Conservation (phyloP, 1,140 invertebrate genomes). For the Drosophila aff. region DNA sequence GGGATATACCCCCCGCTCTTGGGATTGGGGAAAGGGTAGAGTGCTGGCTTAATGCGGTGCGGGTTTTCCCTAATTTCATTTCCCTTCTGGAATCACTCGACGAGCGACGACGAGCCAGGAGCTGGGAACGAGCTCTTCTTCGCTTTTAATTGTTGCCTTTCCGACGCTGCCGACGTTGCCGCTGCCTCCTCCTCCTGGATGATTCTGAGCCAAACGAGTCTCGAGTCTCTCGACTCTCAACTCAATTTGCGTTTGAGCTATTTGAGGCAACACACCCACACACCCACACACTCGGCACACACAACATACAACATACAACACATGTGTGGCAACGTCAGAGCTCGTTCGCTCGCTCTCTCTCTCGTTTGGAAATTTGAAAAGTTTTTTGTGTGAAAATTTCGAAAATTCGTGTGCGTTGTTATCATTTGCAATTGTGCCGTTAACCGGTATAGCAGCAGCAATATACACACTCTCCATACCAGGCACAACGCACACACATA, state of each 20-base stretch:
- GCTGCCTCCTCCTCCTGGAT: slow-evolving; percentile 1
- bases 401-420: slow-evolving; percentile 76
- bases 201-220: slow-evolving; percentile 57
- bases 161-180: slow-evolving; percentile 2
- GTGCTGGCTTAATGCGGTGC: slow-evolving; percentile 11
- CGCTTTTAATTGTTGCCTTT: slow-evolving; percentile 75
- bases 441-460: slow-evolving; percentile 69
- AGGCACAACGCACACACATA: background rate
- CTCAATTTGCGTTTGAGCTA: slow-evolving; percentile 77
- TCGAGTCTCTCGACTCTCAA: slow-evolving; percentile 22
- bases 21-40: background rate
- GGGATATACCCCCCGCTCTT: background rate
- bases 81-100: slow-evolving; percentile 15
- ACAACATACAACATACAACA: background rate
- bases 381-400: slow-evolving; percentile 84
- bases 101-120: background rate
- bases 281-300: background rate
- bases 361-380: slow-evolving; percentile 71
- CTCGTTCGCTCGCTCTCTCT: slow-evolving; percentile 29
- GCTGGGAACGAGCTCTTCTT: slow-evolving; percentile 16
- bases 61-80: slow-evolving; percentile 25
- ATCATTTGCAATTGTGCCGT: slow-evolving; percentile 84
- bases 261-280: slow-evolving; percentile 41
- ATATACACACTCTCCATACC: slow-evolving; percentile 40
- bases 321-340: slow-evolving; percentile 18